Evolutionary conservation across 2,888 invertebrate genomes (phyloP), one percentile per base, ranked within the genome.

Genomic region (Xestia rhomboidea): DNA sequence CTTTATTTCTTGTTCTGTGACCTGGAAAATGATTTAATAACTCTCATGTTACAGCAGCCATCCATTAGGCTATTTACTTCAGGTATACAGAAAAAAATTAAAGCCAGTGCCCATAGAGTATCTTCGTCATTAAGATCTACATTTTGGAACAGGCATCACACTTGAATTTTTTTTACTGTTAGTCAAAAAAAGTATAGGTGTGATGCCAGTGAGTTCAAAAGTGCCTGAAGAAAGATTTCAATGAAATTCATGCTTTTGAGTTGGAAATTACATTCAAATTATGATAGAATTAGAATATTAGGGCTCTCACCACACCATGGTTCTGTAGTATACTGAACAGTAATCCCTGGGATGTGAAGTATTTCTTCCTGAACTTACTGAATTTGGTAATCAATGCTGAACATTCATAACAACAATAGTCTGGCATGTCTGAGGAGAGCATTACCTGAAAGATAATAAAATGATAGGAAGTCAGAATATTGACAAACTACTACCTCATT

Each of bases 381-480:
- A 76, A 82, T 10, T 76, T 75, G 15, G 49, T 51, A 38, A 80
- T 54, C 46, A 80, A 54, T 27, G 77, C 76, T 34, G 76, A 38
- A 67, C 80, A 80, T 67, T 82, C 75, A 38, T 70, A 68, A 70
- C 80, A 80, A 8, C 62, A 46, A 67, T 82, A 80, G 21, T 82
- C 76, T 15, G 80, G 80, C 18, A 77, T 41, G 60, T 77, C 77
- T 18, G 77, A 51, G n/a, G 71, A 77, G 49, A 34, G 62, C 18
- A 79, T 1, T 24, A 77, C 34, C 77, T 77, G 80, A 44, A 79
- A 79, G 11, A n/a, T 49, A 7, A 1, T 41, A 21, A 41, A 75
- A 30, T 41, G 8, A 18, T 11, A 27, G 21, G 18, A 10, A 18
- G 49, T 62, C 10, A 41, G 13, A 41, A 30, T 76, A n/a, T 38